Conservation (phyloP, 2,113 vertebrate species). For the Chunga burmeisteri region DNA sequence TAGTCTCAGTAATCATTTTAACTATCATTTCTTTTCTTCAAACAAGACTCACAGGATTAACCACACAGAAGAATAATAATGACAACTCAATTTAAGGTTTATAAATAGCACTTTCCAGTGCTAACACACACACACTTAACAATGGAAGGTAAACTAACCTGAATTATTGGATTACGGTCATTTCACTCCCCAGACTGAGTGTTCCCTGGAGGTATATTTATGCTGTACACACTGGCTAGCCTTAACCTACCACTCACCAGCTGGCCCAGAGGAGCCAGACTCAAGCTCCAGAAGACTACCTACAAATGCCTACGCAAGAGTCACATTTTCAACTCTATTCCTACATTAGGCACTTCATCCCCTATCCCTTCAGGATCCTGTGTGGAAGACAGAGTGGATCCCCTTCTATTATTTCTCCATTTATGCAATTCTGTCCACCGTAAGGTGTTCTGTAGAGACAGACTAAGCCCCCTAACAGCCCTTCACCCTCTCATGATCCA, state of each 20-base stretch:
- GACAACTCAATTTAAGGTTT: conserved; percentile 11
- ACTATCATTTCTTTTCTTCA: not conserved
- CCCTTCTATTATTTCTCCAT: not conserved
- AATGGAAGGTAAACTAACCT: conserved; percentile 2
- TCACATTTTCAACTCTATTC: not conserved
- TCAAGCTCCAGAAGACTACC: not conserved
- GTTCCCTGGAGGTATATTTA: not conserved
- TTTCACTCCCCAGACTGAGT: not conserved
- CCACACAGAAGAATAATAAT: not conserved
- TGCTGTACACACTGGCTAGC: not conserved
- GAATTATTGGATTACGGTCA: not conserved
- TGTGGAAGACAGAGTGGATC: not conserved
- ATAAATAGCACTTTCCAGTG: not conserved
- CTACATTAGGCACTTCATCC: not conserved
- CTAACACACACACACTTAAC: not conserved
- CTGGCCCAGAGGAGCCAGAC: not conserved
- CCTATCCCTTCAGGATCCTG: not conserved
- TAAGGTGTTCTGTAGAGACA: not conserved
- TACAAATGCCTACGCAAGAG: not conserved
- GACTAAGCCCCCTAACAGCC: not conserved
- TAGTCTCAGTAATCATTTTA: not conserved
- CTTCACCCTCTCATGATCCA: not conserved
- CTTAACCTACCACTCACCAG: not conserved
- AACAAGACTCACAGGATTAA: not conserved
- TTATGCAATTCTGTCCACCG: not conserved